These are phyloP conservation scores for Dasypolia templi DNA, from an alignment of 2,888 invertebrate species.

Conservation along the genomic window DNA sequence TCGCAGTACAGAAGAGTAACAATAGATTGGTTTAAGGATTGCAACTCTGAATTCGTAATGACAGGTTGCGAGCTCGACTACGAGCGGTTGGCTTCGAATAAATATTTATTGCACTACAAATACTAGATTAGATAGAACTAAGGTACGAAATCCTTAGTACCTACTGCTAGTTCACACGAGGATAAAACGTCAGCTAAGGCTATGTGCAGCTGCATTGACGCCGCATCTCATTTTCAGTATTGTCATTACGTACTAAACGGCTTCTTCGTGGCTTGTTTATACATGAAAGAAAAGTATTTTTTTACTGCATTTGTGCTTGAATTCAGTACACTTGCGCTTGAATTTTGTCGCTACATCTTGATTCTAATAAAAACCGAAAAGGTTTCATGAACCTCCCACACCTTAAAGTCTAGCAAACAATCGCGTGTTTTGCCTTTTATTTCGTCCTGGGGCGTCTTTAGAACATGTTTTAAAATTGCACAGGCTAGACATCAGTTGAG, in stretches of 20 bases:
- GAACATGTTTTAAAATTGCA: slow-evolving; percentile 48
- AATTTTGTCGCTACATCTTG: neutral
- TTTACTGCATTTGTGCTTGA: too few relatives aligned
- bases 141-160: slow-evolving; percentile 6
- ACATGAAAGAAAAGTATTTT: too few relatives aligned
- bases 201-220: neutral
- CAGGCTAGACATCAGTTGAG: slow-evolving; percentile 38
- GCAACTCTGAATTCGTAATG: slow-evolving; percentile 60
- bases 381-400: neutral
- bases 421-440: slow-evolving; percentile 28
- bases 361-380: neutral
- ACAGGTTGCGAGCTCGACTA: slow-evolving; percentile 37
- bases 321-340: too few relatives aligned
- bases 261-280: neutral
- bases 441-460: slow-evolving; percentile 1
- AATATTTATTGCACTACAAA: slow-evolving; percentile 50
- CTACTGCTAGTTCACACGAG: neutral
- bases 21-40: slow-evolving; percentile 54
- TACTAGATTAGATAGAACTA: slow-evolving; percentile 24
- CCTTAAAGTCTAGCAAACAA: neutral
- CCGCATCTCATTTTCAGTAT: slow-evolving; percentile 17
- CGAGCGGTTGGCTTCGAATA: slow-evolving; percentile 47
- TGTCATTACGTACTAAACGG: slow-evolving; percentile 24
- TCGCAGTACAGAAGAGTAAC: slow-evolving; percentile 19
- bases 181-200: neutral